These are phyloP conservation scores for Theristus sp. DNA, from an alignment of 2,888 invertebrate genomes.

Conservation along the genomic window DNA sequence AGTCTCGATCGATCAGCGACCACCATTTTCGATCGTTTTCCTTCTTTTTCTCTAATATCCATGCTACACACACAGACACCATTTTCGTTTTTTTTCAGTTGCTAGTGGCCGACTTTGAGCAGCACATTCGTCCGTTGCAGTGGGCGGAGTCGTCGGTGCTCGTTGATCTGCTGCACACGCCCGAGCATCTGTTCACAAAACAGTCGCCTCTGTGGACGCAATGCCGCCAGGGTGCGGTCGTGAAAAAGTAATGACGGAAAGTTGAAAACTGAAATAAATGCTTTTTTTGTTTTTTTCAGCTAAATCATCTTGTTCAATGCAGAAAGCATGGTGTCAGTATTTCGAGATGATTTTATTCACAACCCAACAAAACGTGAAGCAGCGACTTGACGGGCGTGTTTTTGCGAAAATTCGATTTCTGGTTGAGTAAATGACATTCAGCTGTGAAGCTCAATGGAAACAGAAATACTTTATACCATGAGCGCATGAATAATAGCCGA, in stretches of 20 bases:
- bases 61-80: no score
- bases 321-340: no score
- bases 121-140: slow-evolving; percentile 79
- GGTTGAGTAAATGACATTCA: background rate
- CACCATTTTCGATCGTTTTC: no score
- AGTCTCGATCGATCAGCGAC: no score
- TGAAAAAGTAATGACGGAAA: slow-evolving; percentile 59
- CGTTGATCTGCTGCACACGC: slow-evolving; percentile 84
- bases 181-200: slow-evolving; percentile 65
- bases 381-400: background rate
- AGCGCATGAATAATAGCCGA: no score
- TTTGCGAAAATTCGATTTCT: background rate
- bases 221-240: slow-evolving; percentile 68
- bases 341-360: no score
- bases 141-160: slow-evolving; percentile 84
- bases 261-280: no score
- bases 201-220: slow-evolving; percentile 42
- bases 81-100: slow-evolving; percentile 37
- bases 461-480: background rate
- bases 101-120: slow-evolving; percentile 75
- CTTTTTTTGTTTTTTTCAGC: no score
- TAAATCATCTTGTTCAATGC: no score
- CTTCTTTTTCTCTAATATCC: no score
- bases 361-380: no score
- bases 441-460: background rate